Conservation (phyloP, 2,797 vertebrate genomes). For the Rhincodon typus region DNA sequence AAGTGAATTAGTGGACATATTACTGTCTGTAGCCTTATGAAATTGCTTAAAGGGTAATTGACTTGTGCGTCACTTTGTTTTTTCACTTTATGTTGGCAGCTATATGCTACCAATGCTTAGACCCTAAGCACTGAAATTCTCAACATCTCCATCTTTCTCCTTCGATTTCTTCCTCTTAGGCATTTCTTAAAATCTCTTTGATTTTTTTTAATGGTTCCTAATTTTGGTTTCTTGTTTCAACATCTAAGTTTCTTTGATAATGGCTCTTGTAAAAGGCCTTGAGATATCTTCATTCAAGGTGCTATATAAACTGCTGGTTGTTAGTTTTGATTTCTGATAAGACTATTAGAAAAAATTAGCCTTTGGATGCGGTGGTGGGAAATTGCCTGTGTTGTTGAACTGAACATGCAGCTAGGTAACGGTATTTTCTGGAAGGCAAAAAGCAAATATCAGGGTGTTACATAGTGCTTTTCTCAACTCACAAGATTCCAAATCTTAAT, state of each 20-base stretch:
- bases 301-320: no score
- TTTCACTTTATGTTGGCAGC: not conserved
- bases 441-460: no score
- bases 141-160: not conserved
- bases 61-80: not conserved
- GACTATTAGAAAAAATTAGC: not conserved
- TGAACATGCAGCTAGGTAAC: not conserved
- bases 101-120: not conserved
- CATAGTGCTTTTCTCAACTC: no score
- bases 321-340: not conserved
- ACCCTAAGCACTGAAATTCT: not conserved
- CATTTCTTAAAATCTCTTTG: not conserved
- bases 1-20: not conserved
- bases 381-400: not conserved
- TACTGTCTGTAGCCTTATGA: not conserved
- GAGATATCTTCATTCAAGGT: not conserved
- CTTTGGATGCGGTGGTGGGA: not conserved
- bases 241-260: not conserved
- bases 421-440: no score
- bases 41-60: not conserved
- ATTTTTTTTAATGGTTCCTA: not conserved
- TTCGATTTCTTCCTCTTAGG: not conserved
- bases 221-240: not conserved
- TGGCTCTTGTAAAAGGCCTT: not conserved
- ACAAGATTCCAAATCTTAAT: no score